Base-by-base conservation (phyloP, 2,113 vertebrate species). In the Mesocricetus auratus region DNA sequence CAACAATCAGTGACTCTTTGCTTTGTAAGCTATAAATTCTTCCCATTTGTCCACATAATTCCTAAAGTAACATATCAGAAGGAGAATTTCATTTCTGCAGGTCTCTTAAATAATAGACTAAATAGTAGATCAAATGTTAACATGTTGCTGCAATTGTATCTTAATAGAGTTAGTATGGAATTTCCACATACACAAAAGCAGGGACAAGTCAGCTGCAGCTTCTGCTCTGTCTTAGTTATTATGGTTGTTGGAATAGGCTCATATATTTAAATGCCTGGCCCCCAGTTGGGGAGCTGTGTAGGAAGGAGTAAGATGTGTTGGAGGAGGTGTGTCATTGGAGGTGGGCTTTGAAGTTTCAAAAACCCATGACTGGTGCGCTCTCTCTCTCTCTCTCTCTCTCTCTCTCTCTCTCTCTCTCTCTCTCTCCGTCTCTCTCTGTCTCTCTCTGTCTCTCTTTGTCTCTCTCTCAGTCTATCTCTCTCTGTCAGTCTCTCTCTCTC, bases 21-120 rank as follows among this genome's bases (percentile, higher is more conserved):
- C 75, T 87, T 95, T 60, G 39, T 92, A 39, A 50, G 19, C 53
- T 62, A 56, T 66, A 95, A 93, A 90, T 75, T 81, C 69, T 88
- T 95, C 10, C 33, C 64, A 95, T 3, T 77, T 94, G 82, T 19
- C n/a, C 56, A 71, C 45, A 53, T 21, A 93, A 10, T 71, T 90
- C 24, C 81, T 60, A 91, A 71, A 96, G 71, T 90, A 94, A 39
- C 17, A 86, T 78, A 91, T 91, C 24, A 71, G 86, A 93, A 96
- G 60, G 56, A 64, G 13, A 89, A 87, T 83, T 78, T 50, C 66
- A 39, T 89, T 71, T 73, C 39, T 73, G 87, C 85, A 15, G 64
- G 81, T 94, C 33, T 90, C 47, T n/a, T 79, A 69, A 91, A 81
- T 53, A 94, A 96, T 89, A 60, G 15, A 0, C 17, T 86, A 66